Evolutionary conservation across 2,113 vertebrate species (phyloP), one percentile per base, ranked within the genome.

Genomic region (Cebus imitator): DNA sequence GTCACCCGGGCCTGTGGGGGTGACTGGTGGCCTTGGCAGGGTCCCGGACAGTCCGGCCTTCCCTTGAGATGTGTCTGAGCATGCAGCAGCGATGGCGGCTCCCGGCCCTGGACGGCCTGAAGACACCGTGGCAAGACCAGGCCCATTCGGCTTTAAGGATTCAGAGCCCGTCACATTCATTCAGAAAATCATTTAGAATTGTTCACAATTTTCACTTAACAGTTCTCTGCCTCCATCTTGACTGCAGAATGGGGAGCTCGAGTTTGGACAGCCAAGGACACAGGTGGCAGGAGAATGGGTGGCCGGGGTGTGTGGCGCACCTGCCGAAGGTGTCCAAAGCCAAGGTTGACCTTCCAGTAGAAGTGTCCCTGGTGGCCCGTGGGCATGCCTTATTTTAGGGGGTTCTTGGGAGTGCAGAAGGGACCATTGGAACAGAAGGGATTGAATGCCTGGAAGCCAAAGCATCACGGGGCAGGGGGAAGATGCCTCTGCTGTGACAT

Each of bases 341-440:
- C 18, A 18, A 16, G 3, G 3, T 0, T 0, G 17, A 2, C 6
- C 18, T 0, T 0, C 21, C 8, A 2, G 40, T 4, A 1, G 6
- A 2, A 3, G 4, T 0, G 2, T 16, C 32, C 9, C 0, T 0
- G 0, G 0, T 4, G 3, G 25, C 7, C 73, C 37, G 2, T 6
- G 1, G 3, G 0, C 4, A 0, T 2, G 14, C 8, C 16, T 20
- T 0, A 17, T 72, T 37, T 3, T 0, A 1, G 8, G 6, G 20
- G 27, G 1, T 11, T 5, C 16, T 18, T 1, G 8, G 12, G 52
- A 16, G 9, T 13, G 27, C 8, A 1, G 17, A n/a, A 25, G 23
- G 57, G 20, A 8, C 18, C 0, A 0, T 8, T 61, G 23, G 9
- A 30, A 30, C n/a, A 25, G 55, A 57, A 90, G 48, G 18, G 40